Base-by-base conservation (phyloP, 2,888 invertebrate species). In the Drosophila cognata region DNA sequence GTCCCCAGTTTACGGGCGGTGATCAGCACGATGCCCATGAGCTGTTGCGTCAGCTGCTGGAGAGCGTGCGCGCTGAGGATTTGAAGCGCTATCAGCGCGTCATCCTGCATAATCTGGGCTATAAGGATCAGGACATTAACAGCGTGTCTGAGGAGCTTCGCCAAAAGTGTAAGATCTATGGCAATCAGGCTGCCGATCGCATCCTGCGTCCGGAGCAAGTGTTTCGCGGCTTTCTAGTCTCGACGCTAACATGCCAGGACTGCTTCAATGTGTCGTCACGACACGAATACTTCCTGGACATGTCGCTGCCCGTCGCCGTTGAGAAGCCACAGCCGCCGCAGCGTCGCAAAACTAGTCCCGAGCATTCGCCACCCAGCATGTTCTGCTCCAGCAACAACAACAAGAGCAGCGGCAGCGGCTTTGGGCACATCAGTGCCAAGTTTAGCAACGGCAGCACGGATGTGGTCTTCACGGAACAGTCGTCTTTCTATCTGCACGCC, bases 1-100 rank as follows among this genome's bases (percentile, higher is more conserved):
- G 96, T 91, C 96, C 97, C 0, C 96, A 98, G 92, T 99, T 99
- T 92, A 96, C 97, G 60, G 98, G 98, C 13, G 98, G 97, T 3
- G 97, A 98, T 86, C 99, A 99, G 91, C 99, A 99, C 91, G 99
- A 99, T 92, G 96, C 99, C 0, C 99, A 99, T 90, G 99, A 99
- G 93, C 94, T 99, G 64, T 94, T 99, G 25, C 94, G 99, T 62
- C 97, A 98, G 93, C 94, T 99, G 55, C 94, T 99, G 59, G 99
- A 99, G 93, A 96, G 96, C 78, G 97, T 99, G 79, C 95, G 97
- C 93, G 95, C 95, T 10, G 96, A 96, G 90, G 96, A 96, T 85
- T 94, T 96, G 7, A 95, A 97, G 93, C 95, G 98, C 73, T 97
- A 97, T 91, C 97, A 98, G 92, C 94, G 95, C 4, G 96, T 97